Percentiles rank a stretch among this genome's conserved stretches.
Evolutionary conservation across 2,113 vertebrate genomes (phyloP).

Genomic region (Bos taurus): DNA sequence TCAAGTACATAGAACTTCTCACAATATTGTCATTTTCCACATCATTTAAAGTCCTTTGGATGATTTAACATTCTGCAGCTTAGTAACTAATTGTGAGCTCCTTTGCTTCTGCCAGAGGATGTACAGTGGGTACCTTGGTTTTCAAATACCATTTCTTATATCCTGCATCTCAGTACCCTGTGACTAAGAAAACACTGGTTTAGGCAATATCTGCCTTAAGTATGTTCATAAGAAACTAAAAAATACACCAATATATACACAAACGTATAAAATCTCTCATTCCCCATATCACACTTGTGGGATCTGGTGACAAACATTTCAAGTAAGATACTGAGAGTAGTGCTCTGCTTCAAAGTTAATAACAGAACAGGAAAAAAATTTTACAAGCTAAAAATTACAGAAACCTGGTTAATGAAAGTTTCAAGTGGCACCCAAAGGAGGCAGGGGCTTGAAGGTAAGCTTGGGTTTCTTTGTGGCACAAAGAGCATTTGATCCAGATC

Average conservation of each 20-base stretch:
- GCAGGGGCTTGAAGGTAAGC: not conserved
- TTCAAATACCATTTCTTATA: not conserved
- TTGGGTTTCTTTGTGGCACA: constrained; percentile 24
- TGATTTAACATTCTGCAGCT: not conserved
- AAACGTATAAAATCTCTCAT: not conserved
- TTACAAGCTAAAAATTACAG: constrained; percentile 66
- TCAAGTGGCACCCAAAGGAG: constrained; percentile 38
- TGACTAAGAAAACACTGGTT: not conserved
- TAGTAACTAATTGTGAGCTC: not conserved
- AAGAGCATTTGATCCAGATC: not conserved
- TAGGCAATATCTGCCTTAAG: not conserved
- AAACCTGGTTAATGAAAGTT: constrained; percentile 37
- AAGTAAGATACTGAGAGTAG: constrained; percentile 70
- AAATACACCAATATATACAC: not conserved
- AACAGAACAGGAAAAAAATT: constrained; percentile 57
- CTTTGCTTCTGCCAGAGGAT: not conserved
- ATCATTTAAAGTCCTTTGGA: not conserved
- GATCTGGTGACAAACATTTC: not conserved
- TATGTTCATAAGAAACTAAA: not conserved
- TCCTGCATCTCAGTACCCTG: not conserved
- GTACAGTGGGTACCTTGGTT: not conserved
- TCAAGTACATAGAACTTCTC: not conserved
- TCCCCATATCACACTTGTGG: not conserved
- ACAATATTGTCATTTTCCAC: not conserved
- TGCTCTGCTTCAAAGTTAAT: constrained; percentile 51